Base-by-base conservation (phyloP, 2,797 vertebrate genomes). In the Onychomys torridus region DNA sequence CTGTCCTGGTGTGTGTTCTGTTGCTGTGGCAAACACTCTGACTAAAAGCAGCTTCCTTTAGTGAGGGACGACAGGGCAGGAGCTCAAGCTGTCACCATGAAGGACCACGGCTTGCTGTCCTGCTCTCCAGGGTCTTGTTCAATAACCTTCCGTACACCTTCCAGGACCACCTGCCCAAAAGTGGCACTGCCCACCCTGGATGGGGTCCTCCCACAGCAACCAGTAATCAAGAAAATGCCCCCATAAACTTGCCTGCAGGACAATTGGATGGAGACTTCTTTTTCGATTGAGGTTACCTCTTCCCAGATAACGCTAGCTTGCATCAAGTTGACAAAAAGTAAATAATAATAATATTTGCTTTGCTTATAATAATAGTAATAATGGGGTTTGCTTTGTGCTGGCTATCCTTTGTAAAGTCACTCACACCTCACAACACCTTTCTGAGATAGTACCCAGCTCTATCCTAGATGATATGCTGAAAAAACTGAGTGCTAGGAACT, bases 351-450 rank as follows among this genome's bases (percentile, higher is more conserved):
- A 59, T 5, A 29, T 6, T 65, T 65, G 63, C 12, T 32, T 65
- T 13, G 63, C 8, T 63, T 59, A 59, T 59, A 29, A 63, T 29
- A 5, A 71, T 71, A 37, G 37, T n/a, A 67, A 67, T 69, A 37
- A 71, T 37, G 21, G 71, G 21, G 21, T 6, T 2, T 27, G 0
- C 63, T 14, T 34, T 0, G 0, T 32, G n/a, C 59, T 1, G 32
- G 14, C 21, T 79, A 65, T 3, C 4, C n/a, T 85, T 40, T 27
- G 46, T 32, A 32, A 90, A 19, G 63, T 4, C 52, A 37, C 57
- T 34, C 79, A 10, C 2, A 13, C 52, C 29, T 75, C 34, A 67
- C 17, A 55, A 49, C 6, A 57, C 27, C 12, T 32, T 59, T 43
- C 10, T 5, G 4, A 52, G 34, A 21, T 32, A 13, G 55, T 37